Evolutionary conservation across 1,140 invertebrate genomes (phyloP), one percentile per base, ranked within the genome.

Genomic region (Penaeus japonicus): DNA sequence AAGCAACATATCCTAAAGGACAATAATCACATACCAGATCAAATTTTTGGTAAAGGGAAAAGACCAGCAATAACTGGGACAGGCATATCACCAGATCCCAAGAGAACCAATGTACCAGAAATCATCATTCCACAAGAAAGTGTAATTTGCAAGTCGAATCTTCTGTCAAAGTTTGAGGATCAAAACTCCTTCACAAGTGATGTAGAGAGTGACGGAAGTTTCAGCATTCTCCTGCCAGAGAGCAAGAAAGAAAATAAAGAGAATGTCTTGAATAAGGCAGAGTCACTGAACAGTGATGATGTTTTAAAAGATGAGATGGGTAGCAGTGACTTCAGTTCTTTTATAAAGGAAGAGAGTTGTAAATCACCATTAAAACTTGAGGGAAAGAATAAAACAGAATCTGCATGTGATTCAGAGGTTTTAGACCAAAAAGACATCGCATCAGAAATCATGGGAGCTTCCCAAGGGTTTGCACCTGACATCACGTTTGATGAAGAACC

Each of bases 71-170:
- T 57, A 7, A 65, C 80, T 12, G 80, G 80, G 20, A 39, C 27
- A 4, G 80, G 80, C 39, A n/a, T 83, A n/a, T 83, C 80, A 20
- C 55, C 80, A 12, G 80, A 83, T 47, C 30, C 57, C 5, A 83
- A 83, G 24, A 27, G 80, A 39, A 24, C 24, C 7, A 65, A 22
- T 83, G 35, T 1, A 10, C 54, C 55, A 47, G 80, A 65, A 22
- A 24, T 24, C 12, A 20, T 18, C 12, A 17, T n/a, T n/a, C 12
- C 24, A 7, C 18, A 62, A 18, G 22, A 65, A 20, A 59, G 39
- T 4, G 39, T 35, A 32, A 32, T n/a, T 32, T 83, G 80, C 57
- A 83, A 83, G 18, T 65, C 22, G 18, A 35, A 83, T 83, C 80
- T 83, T 65, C 20, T 24, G 32, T 27, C 27, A 0, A 83, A 65